Conservation (phyloP, 1,140 invertebrate species). For the Tribolium madens region DNA sequence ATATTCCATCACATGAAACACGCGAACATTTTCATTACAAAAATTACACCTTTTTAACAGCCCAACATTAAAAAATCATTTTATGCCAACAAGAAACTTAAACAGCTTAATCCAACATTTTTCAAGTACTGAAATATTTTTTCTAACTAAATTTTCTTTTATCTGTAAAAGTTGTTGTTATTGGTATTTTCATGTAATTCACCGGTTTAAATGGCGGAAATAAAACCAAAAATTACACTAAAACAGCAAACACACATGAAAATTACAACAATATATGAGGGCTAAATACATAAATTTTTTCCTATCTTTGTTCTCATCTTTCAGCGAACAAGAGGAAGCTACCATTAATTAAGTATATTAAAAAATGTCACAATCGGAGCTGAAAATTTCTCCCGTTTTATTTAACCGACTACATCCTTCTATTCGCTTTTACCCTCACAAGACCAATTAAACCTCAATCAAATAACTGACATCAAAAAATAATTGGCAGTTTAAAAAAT, state of each 20-base stretch:
- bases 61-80: neutral
- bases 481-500: slow-evolving; percentile 21
- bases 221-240: slow-evolving; percentile 3
- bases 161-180: neutral
- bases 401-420: slow-evolving; percentile 29
- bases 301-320: slow-evolving; percentile 12
- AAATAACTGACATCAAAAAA: slow-evolving; percentile 12
- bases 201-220: neutral
- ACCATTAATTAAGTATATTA: slow-evolving; percentile 35
- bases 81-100: no score
- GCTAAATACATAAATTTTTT: slow-evolving; percentile 23
- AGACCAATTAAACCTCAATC: slow-evolving; percentile 26
- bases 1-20: neutral
- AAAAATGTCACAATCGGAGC: slow-evolving; percentile 35
- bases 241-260: slow-evolving; percentile 8
- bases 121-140: neutral
- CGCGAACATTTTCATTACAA: neutral
- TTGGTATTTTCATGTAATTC: neutral
- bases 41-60: neutral
- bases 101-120: neutral
- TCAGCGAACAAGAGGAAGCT: slow-evolving; percentile 17
- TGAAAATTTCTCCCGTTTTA: slow-evolving; percentile 31
- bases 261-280: slow-evolving; percentile 22
- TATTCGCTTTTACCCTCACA: slow-evolving; percentile 17
- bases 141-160: neutral